These are phyloP conservation scores for Plagiodera versicolora DNA, from an alignment of 2,888 invertebrate species.

Conservation along the genomic window DNA sequence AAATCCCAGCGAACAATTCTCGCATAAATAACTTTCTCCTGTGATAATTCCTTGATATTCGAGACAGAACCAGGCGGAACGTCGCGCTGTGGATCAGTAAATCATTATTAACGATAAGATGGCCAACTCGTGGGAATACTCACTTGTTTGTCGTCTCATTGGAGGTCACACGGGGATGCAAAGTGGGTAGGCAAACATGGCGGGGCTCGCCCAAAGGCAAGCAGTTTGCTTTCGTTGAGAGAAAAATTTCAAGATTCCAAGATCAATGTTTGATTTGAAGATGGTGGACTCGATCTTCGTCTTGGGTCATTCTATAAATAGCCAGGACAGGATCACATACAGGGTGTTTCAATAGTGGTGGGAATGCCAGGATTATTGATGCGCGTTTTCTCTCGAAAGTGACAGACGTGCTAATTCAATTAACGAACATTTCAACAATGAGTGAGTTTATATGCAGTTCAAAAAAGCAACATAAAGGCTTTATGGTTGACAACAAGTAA, in stretches of 20 bases:
- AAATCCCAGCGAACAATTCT: background rate
- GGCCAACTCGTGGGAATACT: slow-evolving; percentile 38
- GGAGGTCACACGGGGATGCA: slow-evolving; percentile 50
- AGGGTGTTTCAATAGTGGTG: too few relatives aligned
- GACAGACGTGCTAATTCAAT: slow-evolving; percentile 9
- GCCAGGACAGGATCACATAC: background rate
- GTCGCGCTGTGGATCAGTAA: slow-evolving; percentile 12
- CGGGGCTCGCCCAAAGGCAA: slow-evolving; percentile 41
- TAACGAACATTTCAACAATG: slow-evolving; percentile 21
- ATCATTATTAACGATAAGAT: slow-evolving; percentile 21
- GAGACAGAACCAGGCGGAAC: background rate
- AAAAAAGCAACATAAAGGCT: slow-evolving; percentile 3
- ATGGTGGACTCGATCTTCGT: slow-evolving; percentile 4
- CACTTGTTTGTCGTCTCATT: slow-evolving; percentile 37
- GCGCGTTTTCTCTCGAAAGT: too few relatives aligned
- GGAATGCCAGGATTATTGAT: too few relatives aligned
- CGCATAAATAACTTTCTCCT: background rate
- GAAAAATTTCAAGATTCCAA: slow-evolving; percentile 13
- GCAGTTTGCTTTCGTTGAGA: slow-evolving; percentile 35
- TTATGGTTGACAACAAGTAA: slow-evolving; percentile 1
- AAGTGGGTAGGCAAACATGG: slow-evolving; percentile 54
- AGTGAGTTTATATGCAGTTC: slow-evolving; percentile 25
- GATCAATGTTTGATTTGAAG: background rate
- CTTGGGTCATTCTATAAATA: slow-evolving; percentile 3
- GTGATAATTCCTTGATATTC: background rate